Conservation (phyloP, 2,113 vertebrate genomes). For the Myotis lucifugus region DNA sequence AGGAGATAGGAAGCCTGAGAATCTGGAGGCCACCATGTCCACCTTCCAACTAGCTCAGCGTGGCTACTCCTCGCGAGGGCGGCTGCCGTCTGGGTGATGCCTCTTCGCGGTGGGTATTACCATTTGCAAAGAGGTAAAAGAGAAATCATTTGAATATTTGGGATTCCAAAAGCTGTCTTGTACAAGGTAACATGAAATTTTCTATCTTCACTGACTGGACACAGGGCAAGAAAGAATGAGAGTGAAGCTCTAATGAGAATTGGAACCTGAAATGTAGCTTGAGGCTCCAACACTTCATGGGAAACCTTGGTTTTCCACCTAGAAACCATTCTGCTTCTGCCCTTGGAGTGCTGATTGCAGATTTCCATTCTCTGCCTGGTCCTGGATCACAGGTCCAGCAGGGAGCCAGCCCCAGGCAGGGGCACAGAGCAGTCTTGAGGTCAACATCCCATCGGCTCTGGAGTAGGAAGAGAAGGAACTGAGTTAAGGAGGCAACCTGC, state of each 20-base stretch:
- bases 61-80: neutral
- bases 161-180: slow-evolving; percentile 61
- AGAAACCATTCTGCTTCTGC: neutral
- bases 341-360: neutral
- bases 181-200: slow-evolving; percentile 22
- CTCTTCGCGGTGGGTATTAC: neutral
- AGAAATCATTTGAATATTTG: slow-evolving; percentile 50
- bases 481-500: neutral
- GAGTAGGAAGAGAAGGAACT: neutral
- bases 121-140: neutral
- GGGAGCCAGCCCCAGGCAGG: neutral
- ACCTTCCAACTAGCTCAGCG: neutral
- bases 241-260: neutral
- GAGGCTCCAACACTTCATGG: neutral
- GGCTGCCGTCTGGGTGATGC: neutral
- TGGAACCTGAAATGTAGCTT: neutral
- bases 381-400: neutral
- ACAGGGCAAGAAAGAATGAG: neutral
- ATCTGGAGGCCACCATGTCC: neutral
- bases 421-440: neutral
- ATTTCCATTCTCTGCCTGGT: neutral
- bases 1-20: neutral
- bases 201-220: slow-evolving; percentile 11
- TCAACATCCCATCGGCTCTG: neutral
- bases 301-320: neutral